Conservation (phyloP, 2,888 invertebrate genomes). For the Phragmatobia fuliginosa region DNA sequence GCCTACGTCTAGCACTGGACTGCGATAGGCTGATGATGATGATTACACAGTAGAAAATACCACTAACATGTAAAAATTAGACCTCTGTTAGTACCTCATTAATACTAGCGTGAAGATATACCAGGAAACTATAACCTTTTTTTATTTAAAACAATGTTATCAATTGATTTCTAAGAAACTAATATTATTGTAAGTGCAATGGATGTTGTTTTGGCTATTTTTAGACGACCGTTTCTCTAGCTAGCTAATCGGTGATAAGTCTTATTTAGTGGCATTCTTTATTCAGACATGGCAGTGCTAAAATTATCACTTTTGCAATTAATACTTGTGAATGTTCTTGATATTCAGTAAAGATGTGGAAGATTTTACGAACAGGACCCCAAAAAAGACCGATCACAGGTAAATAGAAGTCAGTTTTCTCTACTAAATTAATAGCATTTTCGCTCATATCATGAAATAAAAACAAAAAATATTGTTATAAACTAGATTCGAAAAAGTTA, state of each 20-base stretch:
- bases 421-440: not conserved
- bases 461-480: not conserved
- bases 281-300: slow-evolving; percentile 16
- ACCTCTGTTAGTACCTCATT: not conserved
- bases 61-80: not conserved
- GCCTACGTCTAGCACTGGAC: too few species aligned
- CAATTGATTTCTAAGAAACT: slow-evolving; percentile 42
- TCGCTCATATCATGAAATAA: not conserved
- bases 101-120: not conserved
- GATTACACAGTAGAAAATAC: not conserved
- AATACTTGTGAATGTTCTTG: not conserved
- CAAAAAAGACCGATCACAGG: too few species aligned
- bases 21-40: too few species aligned
- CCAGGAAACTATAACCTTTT: slow-evolving; percentile 7
- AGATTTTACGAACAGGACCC: too few species aligned
- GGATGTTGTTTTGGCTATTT: slow-evolving; percentile 42
- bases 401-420: too few species aligned
- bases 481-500: not conserved
- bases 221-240: slow-evolving; percentile 44
- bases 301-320: not conserved
- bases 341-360: not conserved
- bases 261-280: slow-evolving; percentile 30
- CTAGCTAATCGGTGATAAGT: slow-evolving; percentile 36
- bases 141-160: slow-evolving; percentile 14
- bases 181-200: slow-evolving; percentile 25